Conservation (phyloP, 35 echinoderm and acorn worm genomes). For the Acanthaster planci region DNA sequence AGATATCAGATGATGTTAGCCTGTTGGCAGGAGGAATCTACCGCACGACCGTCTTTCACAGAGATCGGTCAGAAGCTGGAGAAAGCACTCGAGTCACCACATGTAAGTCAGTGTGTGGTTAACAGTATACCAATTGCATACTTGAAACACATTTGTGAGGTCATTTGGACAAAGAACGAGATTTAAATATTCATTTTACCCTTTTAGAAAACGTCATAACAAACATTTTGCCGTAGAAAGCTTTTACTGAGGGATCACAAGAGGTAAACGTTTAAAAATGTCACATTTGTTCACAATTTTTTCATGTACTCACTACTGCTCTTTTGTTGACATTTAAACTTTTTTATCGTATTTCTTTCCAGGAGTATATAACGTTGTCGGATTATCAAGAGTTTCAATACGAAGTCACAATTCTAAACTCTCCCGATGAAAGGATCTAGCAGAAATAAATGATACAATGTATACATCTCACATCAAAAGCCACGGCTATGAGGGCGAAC, state of each 20-base stretch:
- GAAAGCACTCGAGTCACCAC: background rate
- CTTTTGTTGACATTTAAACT: background rate
- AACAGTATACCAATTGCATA: background rate
- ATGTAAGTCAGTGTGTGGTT: background rate
- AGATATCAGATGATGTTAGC: constrained; percentile 8
- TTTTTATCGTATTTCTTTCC: background rate
- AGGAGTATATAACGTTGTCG: background rate
- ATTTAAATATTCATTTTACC: background rate
- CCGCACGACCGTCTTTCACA: background rate
- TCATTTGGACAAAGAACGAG: background rate
- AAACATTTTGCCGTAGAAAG: background rate
- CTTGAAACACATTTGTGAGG: background rate
- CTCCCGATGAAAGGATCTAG: background rate
- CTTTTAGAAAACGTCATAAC: background rate
- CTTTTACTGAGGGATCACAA: background rate
- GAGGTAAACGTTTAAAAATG: background rate
- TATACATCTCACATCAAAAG: too few species aligned
- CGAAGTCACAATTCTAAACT: background rate
- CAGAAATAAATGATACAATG: background rate
- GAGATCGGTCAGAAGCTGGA: background rate
- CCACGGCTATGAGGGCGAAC: too few species aligned
- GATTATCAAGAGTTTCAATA: background rate
- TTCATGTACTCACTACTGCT: background rate
- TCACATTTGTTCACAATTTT: background rate
- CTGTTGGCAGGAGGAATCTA: background rate